Conservation (phyloP, 2,113 vertebrate species). For the Epinephelus moara region DNA sequence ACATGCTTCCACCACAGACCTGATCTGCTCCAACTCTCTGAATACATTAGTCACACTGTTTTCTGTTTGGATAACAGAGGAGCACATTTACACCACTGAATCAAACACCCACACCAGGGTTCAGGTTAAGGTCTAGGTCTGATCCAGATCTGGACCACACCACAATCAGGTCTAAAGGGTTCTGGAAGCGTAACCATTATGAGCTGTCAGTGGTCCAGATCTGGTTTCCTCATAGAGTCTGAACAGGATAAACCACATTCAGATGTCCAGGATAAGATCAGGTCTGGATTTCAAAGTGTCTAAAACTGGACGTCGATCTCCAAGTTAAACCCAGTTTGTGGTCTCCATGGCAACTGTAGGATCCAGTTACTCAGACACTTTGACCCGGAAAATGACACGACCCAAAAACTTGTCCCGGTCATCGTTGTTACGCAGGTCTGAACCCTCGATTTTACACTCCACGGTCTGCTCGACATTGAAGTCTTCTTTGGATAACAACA, state of each 20-base stretch:
- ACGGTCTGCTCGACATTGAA: constrained; percentile 85
- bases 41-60: neutral
- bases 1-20: constrained; percentile 34
- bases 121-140: neutral
- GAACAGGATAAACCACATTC: constrained; percentile 3
- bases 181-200: neutral
- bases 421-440: constrained; percentile 89
- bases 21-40: constrained; percentile 33
- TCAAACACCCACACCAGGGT: neutral
- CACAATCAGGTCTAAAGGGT: neutral
- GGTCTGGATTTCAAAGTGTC: constrained; percentile 35
- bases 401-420: constrained; percentile 95
- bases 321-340: constrained; percentile 16
- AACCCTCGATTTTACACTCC: constrained; percentile 91
- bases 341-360: constrained; percentile 29
- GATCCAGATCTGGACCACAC: neutral
- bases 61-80: neutral
- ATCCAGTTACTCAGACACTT: constrained; percentile 83
- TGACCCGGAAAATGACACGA: constrained; percentile 90
- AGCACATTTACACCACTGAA: neutral
- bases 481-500: constrained; percentile 79
- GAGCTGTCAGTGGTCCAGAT: constrained; percentile 2
- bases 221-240: neutral
- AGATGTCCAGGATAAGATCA: constrained; percentile 36
- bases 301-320: neutral